phyloP scores from a whole-genome alignment of 2,888 invertebrate genomes.

The Sturmia bella region DNA sequence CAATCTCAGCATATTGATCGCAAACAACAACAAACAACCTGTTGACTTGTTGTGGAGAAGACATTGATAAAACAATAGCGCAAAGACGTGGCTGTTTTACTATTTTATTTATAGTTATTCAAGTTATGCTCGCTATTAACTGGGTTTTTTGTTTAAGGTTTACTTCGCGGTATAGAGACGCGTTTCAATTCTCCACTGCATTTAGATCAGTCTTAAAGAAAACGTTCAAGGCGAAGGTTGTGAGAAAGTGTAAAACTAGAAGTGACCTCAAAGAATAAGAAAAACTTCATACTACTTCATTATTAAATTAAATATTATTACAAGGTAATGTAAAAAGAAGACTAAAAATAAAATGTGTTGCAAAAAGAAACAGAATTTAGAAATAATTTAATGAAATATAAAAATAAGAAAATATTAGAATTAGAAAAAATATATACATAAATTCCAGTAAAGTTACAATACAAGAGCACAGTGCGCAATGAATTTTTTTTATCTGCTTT shows the following conservation, averaged over 20 bases:
- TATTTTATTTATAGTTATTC: slow-evolving; percentile 29
- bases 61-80: slow-evolving; percentile 33
- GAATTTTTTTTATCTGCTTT: background rate
- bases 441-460: too few species aligned
- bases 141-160: slow-evolving; percentile 7
- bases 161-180: slow-evolving; percentile 39
- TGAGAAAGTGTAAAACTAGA: slow-evolving; percentile 17
- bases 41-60: slow-evolving; percentile 25
- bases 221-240: slow-evolving; percentile 81
- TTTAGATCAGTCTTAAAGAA: slow-evolving; percentile 75
- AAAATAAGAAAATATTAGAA: too few species aligned
- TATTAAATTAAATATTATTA: background rate
- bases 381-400: background rate
- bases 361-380: background rate
- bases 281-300: background rate
- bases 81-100: slow-evolving; percentile 59
- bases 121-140: slow-evolving; percentile 10
- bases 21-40: slow-evolving; percentile 33
- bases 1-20: slow-evolving; percentile 63
- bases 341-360: background rate
- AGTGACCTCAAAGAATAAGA: slow-evolving; percentile 9
- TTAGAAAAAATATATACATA: background rate
- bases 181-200: slow-evolving; percentile 40
- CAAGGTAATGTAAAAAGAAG: slow-evolving; percentile 31
- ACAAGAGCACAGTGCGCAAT: background rate